phyloP scores from a whole-genome alignment of 2,113 vertebrate genomes.

The Elachura formosa region DNA sequence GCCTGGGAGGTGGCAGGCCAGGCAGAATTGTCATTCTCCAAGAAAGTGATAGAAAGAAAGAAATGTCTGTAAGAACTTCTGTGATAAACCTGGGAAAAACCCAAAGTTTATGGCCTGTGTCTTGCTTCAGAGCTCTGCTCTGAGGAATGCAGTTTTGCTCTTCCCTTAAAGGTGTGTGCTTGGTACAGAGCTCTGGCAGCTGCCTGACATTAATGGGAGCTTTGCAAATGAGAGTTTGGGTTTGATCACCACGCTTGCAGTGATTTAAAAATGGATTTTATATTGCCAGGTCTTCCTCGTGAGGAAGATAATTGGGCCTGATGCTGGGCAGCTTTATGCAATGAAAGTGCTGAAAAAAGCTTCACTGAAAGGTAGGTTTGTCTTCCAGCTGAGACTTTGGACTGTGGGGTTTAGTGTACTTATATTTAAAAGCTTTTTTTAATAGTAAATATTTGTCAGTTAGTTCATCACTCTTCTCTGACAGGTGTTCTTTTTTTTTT shows the following conservation, averaged over 20 bases:
- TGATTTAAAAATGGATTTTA: neutral
- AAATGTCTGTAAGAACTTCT: neutral
- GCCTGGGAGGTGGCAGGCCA: neutral
- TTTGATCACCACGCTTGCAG: neutral
- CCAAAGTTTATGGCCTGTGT: neutral
- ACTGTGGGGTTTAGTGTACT: neutral
- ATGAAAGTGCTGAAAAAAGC: constrained; percentile 99
- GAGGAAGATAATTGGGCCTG: constrained; percentile 89
- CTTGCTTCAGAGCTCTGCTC: neutral
- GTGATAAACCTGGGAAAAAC: neutral
- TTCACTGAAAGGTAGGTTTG: constrained; percentile 88
- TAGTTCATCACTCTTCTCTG: neutral
- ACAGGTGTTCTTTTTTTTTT: neutral
- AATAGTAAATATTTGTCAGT: neutral
- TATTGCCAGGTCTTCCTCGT: constrained; percentile 89
- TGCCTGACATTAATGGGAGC: neutral
- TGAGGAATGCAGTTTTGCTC: neutral
- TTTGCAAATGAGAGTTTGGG: neutral
- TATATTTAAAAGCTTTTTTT: neutral
- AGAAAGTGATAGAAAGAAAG: neutral
- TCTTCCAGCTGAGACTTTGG: neutral
- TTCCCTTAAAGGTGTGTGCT: neutral
- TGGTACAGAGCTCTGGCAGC: neutral
- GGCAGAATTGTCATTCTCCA: neutral
- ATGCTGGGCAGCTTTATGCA: constrained; percentile 95